Conservation (phyloP, 2,797 vertebrate species). For the Epinephelus coioides region DNA sequence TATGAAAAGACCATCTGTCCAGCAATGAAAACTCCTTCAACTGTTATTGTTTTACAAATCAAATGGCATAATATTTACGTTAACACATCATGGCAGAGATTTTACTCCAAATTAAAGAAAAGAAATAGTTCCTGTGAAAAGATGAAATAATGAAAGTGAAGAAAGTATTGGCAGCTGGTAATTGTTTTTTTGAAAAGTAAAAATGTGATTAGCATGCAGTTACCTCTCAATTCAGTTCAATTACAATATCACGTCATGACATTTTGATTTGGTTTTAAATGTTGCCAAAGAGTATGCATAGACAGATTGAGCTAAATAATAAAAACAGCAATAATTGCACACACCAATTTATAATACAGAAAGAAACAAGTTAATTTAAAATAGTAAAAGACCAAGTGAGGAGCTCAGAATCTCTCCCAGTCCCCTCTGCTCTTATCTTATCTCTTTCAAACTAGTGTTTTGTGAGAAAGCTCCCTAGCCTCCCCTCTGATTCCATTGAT, state of each 20-base stretch:
- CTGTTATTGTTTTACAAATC: background rate
- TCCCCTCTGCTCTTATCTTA: slow-evolving; percentile 14
- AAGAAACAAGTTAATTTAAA: background rate
- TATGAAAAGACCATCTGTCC: too few relatives aligned
- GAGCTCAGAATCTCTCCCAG: background rate
- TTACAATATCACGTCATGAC: too few relatives aligned
- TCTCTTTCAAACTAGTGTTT: background rate
- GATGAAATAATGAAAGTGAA: too few relatives aligned
- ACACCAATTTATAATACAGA: background rate
- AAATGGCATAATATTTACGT: background rate
- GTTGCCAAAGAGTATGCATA: background rate
- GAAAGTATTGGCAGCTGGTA: too few relatives aligned
- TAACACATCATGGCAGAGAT: background rate
- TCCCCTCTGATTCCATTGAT: slow-evolving; percentile 30
- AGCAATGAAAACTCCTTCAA: too few relatives aligned
- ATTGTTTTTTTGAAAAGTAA: too few relatives aligned
- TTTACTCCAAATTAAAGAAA: background rate
- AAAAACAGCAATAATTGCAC: background rate
- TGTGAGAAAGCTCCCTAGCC: slow-evolving; percentile 27
- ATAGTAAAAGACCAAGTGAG: background rate
- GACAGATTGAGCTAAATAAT: background rate
- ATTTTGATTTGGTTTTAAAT: too few relatives aligned
- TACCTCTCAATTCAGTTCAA: too few relatives aligned
- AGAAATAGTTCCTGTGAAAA: too few relatives aligned
- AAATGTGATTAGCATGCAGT: too few relatives aligned